Conservation (phyloP, 2,888 invertebrate genomes). For the Polymixis flavicincta region DNA sequence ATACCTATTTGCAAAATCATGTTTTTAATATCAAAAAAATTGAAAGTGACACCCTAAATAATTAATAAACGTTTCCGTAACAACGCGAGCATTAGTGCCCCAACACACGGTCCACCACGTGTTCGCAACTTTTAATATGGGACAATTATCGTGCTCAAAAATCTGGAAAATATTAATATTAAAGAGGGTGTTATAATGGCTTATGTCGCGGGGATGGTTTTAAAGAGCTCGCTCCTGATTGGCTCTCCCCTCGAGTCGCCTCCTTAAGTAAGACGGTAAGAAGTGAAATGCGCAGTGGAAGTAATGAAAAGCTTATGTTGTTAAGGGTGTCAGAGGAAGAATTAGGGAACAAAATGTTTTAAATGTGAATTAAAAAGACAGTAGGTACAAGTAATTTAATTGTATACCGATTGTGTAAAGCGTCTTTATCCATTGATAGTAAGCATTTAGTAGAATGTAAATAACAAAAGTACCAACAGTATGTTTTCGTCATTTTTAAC, state of each 20-base stretch:
- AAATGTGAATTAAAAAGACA: background rate
- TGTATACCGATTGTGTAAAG: too few relatives aligned
- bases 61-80: conserved; percentile 68
- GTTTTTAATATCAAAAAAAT: conserved; percentile 26
- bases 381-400: background rate
- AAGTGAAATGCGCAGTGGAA: conserved; percentile 61
- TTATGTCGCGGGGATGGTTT: conserved; percentile 72
- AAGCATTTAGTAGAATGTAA: too few relatives aligned
- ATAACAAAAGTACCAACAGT: too few relatives aligned
- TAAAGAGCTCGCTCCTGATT: conserved; percentile 67
- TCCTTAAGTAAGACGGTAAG: conserved; percentile 58
- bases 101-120: conserved; percentile 76
- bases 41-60: conserved; percentile 56
- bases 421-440: background rate
- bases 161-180: conserved; percentile 87
- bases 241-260: conserved; percentile 61
- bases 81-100: conserved; percentile 64
- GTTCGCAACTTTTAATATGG: conserved; percentile 84
- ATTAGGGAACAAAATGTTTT: conserved; percentile 24
- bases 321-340: conserved; percentile 28
- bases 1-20: conserved; percentile 45
- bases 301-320: conserved; percentile 50
- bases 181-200: conserved; percentile 80
- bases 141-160: conserved; percentile 86
- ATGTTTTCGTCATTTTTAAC: too few relatives aligned